phyloP scores from a whole-genome alignment of 2,888 invertebrate species.

The Rhorus exstirpatorius region DNA sequence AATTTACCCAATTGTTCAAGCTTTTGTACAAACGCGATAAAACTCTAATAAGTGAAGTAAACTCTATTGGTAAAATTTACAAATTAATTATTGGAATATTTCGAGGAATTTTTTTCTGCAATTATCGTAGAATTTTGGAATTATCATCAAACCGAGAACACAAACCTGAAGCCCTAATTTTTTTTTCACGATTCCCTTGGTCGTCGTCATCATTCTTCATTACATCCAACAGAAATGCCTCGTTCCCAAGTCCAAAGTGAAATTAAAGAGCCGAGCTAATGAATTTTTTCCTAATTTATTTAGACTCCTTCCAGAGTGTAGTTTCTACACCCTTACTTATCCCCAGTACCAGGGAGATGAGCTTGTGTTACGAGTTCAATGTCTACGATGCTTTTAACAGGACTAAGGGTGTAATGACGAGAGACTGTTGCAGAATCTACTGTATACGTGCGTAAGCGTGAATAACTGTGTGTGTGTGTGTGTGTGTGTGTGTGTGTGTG shows the following conservation, averaged over 20 bases:
- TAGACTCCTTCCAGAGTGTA: constrained; percentile 16
- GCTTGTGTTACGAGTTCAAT: constrained; percentile 58
- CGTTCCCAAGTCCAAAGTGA: constrained; percentile 9
- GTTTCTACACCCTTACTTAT: constrained; percentile 29
- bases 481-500: not conserved
- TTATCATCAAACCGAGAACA: not conserved
- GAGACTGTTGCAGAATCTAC: constrained; percentile 1
- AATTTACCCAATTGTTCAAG: no score
- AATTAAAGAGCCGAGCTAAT: constrained; percentile 50
- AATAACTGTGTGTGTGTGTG: not conserved
- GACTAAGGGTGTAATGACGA: constrained; percentile 63
- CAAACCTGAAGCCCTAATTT: not conserved
- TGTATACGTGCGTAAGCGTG: not conserved
- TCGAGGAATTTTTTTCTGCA: not conserved
- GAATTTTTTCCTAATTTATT: constrained; percentile 61
- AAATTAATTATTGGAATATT: no score
- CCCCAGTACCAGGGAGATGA: not conserved
- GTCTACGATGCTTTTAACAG: constrained; percentile 68
- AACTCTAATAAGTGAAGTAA: no score
- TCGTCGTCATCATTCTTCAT: constrained; percentile 11
- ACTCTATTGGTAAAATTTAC: no score
- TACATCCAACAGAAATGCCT: not conserved
- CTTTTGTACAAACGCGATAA: no score
- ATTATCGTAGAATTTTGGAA: not conserved
- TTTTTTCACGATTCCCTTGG: not conserved